phyloP scores from a whole-genome alignment of 2,888 invertebrate species.

The Hybos culiciformis region DNA sequence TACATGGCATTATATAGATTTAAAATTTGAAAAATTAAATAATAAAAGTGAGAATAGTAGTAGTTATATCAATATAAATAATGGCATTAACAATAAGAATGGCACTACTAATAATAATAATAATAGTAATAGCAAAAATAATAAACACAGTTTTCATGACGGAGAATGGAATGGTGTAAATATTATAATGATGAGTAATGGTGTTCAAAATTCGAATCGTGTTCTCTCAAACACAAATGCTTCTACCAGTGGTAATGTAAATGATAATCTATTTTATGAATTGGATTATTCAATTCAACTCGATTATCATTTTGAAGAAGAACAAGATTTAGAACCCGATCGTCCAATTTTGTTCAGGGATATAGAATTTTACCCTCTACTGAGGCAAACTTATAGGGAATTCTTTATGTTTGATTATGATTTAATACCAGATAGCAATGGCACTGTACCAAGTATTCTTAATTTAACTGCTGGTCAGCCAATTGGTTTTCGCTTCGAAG shows the following conservation, averaged over 20 bases:
- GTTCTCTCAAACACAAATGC: no score
- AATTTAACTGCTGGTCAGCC: conserved; percentile 52
- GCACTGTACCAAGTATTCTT: conserved; percentile 48
- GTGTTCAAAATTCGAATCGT: conserved; percentile 4
- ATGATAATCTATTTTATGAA: no score
- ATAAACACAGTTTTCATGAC: background rate
- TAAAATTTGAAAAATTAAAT: conserved; percentile 24
- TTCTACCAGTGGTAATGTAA: no score
- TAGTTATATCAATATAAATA: conserved; percentile 7
- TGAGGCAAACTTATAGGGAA: conserved; percentile 51
- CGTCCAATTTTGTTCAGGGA: conserved; percentile 21
- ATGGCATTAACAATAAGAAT: conserved; percentile 4
- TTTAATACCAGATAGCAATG: conserved; percentile 46
- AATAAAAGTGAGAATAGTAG: conserved; percentile 1
- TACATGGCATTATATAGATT: conserved; percentile 45
- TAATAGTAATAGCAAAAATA: background rate
- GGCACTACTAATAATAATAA: conserved; percentile 3
- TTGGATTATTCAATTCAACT: conserved; percentile 25
- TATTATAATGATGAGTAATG: conserved; percentile 5
- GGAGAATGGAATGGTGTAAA: conserved; percentile 3
- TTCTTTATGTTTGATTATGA: conserved; percentile 68
- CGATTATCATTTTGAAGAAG: conserved; percentile 19
- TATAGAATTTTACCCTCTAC: conserved; percentile 31
- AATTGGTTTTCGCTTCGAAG: conserved; percentile 51
- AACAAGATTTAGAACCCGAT: conserved; percentile 16